Evolutionary conservation across 1,140 invertebrate species (phyloP), one percentile per base, ranked within the genome.

Genomic region (Macrotrachela quadricornifera): DNA sequence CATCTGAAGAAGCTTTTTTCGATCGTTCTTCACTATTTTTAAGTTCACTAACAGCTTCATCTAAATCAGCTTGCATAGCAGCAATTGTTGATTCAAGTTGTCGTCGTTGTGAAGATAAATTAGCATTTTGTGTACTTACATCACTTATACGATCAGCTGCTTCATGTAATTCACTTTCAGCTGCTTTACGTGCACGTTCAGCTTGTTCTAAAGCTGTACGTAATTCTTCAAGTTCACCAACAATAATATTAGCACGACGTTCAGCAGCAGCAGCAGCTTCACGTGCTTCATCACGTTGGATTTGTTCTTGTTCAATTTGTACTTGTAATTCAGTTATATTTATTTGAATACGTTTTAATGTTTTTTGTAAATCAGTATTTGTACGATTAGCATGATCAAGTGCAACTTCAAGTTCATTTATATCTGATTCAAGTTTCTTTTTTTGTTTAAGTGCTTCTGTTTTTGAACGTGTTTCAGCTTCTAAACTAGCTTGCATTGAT

Each of bases 371-470:
- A 70, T 97, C 92, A 64, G 86, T 86, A 68, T 92, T 94, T 59
- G 85, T 85, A 18, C 69, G 57, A 60, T 71, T 71, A 47, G 68
- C 61, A 51, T 58, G 60, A 78, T 97, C 92, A 62, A 97, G 75
- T 64, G 90, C 88, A 63, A 96, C 92, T 74, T 97, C 91, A 50
- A 96, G 76, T 71, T 99, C 91, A 71, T 96, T 96, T 76, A 96
- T 95, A 76, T 97, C 91, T 61, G 83, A 82, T 74, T 99, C 92
- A 61, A 97, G 76, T 76, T 99, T 97, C 83, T 97, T 97, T 83
- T 96, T 96, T 42, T 55, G 54, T 74, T 90, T 83, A 61, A 95
- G 78, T 59, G 91, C 87, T 77, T 99, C 92, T 75, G 87, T 86
- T 74, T 96, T 96, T 63, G 88, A 90, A 77, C 94, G 91, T 64